Conservation (phyloP, 2,888 invertebrate genomes). For the Brachylomia viminalis region DNA sequence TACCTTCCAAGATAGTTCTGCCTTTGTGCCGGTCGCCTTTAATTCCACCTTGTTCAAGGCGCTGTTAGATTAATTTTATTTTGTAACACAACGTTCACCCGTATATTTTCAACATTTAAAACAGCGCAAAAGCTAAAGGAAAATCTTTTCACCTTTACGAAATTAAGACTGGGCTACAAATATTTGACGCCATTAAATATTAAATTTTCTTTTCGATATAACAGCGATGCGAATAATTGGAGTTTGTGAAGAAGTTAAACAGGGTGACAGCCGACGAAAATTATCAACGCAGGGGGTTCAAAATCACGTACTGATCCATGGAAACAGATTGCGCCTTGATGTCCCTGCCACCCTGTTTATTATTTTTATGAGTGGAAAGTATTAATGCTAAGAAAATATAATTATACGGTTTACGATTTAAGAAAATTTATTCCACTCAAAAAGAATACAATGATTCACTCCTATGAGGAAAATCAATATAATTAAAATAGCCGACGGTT, state of each 20-base stretch:
- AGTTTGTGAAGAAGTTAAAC: neutral
- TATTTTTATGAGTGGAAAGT: constrained; percentile 1
- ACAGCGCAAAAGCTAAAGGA: neutral
- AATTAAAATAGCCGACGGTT: too few species aligned
- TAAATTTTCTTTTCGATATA: constrained; percentile 26
- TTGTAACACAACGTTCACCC: neutral
- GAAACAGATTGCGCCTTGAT: too few species aligned
- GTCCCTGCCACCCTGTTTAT: neutral
- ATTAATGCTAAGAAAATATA: neutral
- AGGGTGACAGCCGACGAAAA: too few species aligned
- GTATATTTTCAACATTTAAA: neutral
- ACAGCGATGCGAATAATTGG: constrained; percentile 23
- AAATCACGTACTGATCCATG: too few species aligned
- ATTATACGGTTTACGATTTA: too few species aligned
- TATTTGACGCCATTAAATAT: constrained; percentile 25
- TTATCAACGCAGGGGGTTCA: too few species aligned
- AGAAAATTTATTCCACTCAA: too few species aligned
- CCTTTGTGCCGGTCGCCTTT: neutral
- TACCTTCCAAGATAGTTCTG: neutral
- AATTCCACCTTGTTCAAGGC: neutral
- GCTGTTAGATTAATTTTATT: neutral
- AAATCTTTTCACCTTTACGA: neutral
- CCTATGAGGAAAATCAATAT: too few species aligned
- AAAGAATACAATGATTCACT: too few species aligned
- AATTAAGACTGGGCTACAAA: constrained; percentile 22